Evolutionary conservation across 2,888 invertebrate genomes (phyloP).

Genomic region (Teleiodes luculella): DNA sequence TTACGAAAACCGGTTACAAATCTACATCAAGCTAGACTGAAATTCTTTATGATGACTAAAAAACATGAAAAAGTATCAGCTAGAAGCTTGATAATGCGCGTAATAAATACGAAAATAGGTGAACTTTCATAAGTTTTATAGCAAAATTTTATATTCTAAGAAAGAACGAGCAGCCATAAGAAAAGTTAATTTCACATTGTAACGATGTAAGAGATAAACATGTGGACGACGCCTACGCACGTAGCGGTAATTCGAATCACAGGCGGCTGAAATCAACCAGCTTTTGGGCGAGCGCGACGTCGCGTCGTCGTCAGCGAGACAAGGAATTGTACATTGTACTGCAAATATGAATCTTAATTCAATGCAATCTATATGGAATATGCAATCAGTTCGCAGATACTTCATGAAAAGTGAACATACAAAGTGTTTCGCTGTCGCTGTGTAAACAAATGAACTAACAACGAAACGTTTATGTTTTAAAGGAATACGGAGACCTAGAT

Average conservation of each 20-base stretch:
- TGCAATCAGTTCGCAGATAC: background rate
- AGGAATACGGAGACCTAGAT: too few relatives aligned
- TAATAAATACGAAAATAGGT: constrained; percentile 53
- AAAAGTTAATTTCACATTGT: constrained; percentile 44
- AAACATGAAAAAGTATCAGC: constrained; percentile 36
- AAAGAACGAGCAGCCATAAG: constrained; percentile 30
- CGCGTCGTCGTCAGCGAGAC: too few relatives aligned
- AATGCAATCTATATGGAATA: background rate
- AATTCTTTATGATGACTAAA: too few relatives aligned
- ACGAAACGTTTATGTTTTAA: too few relatives aligned
- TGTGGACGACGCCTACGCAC: constrained; percentile 27
- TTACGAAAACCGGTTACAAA: background rate
- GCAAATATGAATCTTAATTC: background rate
- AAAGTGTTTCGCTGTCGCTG: too few relatives aligned
- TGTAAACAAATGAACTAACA: too few relatives aligned
- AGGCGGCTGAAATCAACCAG: background rate
- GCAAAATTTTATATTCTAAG: constrained; percentile 33
- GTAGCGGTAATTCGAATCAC: background rate
- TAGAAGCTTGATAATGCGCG: constrained; percentile 38
- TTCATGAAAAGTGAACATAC: background rate
- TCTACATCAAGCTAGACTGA: background rate
- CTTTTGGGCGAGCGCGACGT: background rate
- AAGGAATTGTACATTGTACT: background rate
- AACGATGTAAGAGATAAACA: constrained; percentile 40
- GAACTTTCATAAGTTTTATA: constrained; percentile 50